Evolutionary conservation across 2,888 invertebrate genomes (phyloP).

Genomic region (Luperina testacea): DNA sequence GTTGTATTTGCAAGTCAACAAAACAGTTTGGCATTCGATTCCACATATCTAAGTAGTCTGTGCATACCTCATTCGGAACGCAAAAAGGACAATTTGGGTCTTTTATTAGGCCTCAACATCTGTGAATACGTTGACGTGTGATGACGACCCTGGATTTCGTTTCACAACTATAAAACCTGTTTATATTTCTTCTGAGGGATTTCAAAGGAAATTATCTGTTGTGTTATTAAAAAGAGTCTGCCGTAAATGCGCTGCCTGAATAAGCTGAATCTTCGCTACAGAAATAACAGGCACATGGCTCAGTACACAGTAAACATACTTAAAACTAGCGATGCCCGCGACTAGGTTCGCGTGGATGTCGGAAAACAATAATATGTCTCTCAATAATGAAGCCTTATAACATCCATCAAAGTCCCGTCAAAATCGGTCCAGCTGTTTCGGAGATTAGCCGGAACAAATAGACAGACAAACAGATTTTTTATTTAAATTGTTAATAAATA

Average conservation of each 20-base stretch:
- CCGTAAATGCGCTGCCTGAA: neutral
- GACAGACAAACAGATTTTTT: neutral
- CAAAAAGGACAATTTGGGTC: conserved; percentile 71
- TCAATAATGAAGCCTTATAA: neutral
- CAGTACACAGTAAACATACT: neutral
- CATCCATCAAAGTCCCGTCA: neutral
- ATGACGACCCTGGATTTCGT: conserved; percentile 56
- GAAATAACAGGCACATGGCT: neutral
- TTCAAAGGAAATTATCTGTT: conserved; percentile 30
- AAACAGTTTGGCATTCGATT: conserved; percentile 72
- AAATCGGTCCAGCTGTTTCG: neutral
- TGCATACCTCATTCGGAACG: conserved; percentile 66
- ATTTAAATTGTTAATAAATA: neutral
- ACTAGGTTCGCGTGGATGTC: neutral
- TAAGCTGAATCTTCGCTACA: neutral
- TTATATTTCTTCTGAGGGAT: conserved; percentile 41
- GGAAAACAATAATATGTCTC: neutral
- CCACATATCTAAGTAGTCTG: conserved; percentile 10
- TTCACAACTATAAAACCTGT: conserved; percentile 55
- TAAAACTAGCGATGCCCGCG: neutral
- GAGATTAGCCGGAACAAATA: neutral
- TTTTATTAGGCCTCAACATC: conserved; percentile 71
- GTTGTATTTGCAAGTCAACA: conserved; percentile 66
- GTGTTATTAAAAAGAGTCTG: conserved; percentile 40
- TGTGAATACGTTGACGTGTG: conserved; percentile 66